Base-by-base conservation (phyloP, 2,888 invertebrate genomes). In the Erebia palarica region DNA sequence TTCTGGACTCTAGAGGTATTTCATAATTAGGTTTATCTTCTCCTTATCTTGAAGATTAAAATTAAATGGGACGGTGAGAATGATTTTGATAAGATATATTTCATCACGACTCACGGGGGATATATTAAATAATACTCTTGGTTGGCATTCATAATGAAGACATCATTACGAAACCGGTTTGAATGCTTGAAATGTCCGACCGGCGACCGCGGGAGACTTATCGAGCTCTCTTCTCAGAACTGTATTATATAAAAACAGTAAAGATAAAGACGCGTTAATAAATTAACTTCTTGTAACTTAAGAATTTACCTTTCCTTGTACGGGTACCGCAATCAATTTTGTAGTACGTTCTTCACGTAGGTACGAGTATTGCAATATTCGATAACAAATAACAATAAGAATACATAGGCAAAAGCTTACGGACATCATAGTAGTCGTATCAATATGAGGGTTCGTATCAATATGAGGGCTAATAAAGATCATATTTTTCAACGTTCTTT, bases 71-170 rank as follows among this genome's bases (percentile, higher is more conserved):
- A 27, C 63, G 18, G 57, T 61, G 59, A 36, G 65, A 69, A 65
- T 65, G 44, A n/a, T n/a, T n/a, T n/a, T n/a, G n/a, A 68, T 65
- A 58, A 63, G 61, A 69, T 63, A 65, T 57, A 61, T 61, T 59
- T 67, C 47, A 59, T 67, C 59, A 66, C 66, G 61, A 57, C 61
- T 67, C 67, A 66, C 66, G 61, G 61, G 65, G 49, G 61, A 66
- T 63, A 72, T 69, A 63, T 69, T 61, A n/a, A n/a, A n/a, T 63
- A 71, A 68, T 63, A 59, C 49, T 69, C 82, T 79, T 79, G 82
- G 80, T 80, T 82, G 88, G 89, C 89, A 88, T 90, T 88, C 78
- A 84, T 90, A 89, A 92, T 92, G 89, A 92, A 92, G 91, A 90
- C 90, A 91, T 91, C 86, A 86, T 88, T 86, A 85, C 77, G 71